Conservation (phyloP, 2,888 invertebrate species). For the Leucophora obtusa region DNA sequence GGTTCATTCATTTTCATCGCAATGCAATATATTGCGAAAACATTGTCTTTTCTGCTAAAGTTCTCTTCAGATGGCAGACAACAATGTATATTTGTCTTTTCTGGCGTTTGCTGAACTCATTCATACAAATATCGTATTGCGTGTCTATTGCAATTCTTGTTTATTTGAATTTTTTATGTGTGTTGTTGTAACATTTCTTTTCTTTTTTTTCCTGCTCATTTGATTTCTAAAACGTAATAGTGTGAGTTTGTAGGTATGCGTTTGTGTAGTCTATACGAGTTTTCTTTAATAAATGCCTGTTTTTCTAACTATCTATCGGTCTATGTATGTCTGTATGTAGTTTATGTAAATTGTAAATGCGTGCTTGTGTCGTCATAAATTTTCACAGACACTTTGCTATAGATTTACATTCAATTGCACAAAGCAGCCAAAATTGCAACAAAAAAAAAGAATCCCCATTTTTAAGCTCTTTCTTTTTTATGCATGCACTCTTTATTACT, state of each 20-base stretch:
- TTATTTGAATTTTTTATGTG: conserved; percentile 45
- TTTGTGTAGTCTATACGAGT: not conserved
- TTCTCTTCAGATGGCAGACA: not conserved
- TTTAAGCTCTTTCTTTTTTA: conserved; percentile 19
- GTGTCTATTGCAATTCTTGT: conserved; percentile 49
- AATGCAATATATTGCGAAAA: not conserved
- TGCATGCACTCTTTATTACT: conserved; percentile 51
- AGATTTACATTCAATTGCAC: conserved; percentile 60
- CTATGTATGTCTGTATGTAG: not conserved
- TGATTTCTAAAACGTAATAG: conserved; percentile 26
- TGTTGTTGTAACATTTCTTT: conserved; percentile 19
- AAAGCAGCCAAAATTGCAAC: conserved; percentile 31
- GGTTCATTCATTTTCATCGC: not conserved
- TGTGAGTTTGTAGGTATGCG: not conserved
- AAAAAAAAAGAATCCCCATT: conserved; percentile 16
- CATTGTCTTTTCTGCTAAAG: conserved; percentile 1
- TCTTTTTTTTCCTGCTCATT: conserved; percentile 49
- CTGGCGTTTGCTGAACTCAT: not conserved
- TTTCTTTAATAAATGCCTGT: conserved; percentile 21
- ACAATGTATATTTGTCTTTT: conserved; percentile 16
- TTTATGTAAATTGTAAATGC: conserved; percentile 19
- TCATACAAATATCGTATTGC: conserved; percentile 37
- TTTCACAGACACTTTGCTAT: conserved; percentile 65
- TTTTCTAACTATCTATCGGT: not conserved
- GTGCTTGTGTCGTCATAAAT: conserved; percentile 58